Conservation (phyloP, 2,113 vertebrate species). For the Burhinus bistriatus region DNA sequence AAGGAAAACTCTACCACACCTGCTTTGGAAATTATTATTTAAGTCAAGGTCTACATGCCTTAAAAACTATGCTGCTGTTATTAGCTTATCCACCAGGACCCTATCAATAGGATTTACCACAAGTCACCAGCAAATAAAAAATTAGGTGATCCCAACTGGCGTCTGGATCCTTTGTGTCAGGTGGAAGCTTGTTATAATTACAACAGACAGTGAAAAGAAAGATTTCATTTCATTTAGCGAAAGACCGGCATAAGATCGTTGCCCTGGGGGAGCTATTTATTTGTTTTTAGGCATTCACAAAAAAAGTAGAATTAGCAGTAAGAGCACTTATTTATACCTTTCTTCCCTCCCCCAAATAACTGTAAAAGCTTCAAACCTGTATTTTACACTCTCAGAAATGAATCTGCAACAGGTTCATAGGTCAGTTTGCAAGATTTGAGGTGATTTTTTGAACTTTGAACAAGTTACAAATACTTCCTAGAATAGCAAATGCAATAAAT, state of each 20-base stretch:
- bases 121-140: background rate
- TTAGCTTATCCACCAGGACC: background rate
- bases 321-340: constrained; percentile 11
- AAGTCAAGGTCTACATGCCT: background rate
- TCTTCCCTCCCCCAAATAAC: background rate
- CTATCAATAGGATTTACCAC: background rate
- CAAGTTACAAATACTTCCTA: constrained; percentile 64
- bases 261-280: background rate
- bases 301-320: background rate
- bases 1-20: background rate
- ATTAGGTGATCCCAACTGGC: background rate
- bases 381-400: background rate
- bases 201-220: background rate
- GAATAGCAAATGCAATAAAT: constrained; percentile 59
- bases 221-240: background rate
- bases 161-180: background rate
- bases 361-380: constrained; percentile 38
- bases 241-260: background rate
- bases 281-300: background rate
- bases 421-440: constrained; percentile 41
- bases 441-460: constrained; percentile 61
- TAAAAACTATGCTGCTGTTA: background rate
- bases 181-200: background rate
- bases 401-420: constrained; percentile 18
- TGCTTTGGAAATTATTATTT: background rate